These are phyloP conservation scores for Hepsetus odoe DNA, from an alignment of 2,113 vertebrate species.

Conservation along the genomic window DNA sequence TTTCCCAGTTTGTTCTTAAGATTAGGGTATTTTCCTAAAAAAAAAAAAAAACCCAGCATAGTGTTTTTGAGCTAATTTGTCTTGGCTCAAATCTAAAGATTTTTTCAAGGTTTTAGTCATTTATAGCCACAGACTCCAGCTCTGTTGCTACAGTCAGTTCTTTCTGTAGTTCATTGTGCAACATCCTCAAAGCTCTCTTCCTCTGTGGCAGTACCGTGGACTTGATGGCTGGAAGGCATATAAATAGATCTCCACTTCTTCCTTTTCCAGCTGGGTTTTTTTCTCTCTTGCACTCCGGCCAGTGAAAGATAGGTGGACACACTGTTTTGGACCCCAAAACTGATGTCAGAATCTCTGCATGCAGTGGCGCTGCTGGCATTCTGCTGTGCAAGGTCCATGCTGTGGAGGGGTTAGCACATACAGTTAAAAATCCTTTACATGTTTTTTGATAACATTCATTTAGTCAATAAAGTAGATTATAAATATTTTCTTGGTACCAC, in stretches of 20 bases:
- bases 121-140: background rate
- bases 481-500: too few relatives aligned
- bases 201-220: constrained; percentile 10
- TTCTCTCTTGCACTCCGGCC: constrained; percentile 51
- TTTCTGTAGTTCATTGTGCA: background rate
- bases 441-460: background rate
- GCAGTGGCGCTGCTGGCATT: constrained; percentile 55
- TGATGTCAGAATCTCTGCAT: constrained; percentile 77
- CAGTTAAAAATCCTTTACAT: background rate
- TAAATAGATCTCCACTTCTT: constrained; percentile 53
- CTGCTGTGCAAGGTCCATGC: constrained; percentile 62
- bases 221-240: background rate
- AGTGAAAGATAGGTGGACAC: constrained; percentile 83
- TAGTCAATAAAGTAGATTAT: background rate
- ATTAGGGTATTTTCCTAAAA: background rate
- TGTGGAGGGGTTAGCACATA: constrained; percentile 49
- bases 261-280: constrained; percentile 34
- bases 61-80: background rate
- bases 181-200: constrained; percentile 42
- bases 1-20: background rate
- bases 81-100: background rate
- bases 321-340: constrained; percentile 83
- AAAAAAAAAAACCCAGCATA: too few relatives aligned
- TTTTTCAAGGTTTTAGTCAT: background rate
- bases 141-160: background rate